Conservation (phyloP, 1,140 invertebrate species). For the Calycopis cecrops region DNA sequence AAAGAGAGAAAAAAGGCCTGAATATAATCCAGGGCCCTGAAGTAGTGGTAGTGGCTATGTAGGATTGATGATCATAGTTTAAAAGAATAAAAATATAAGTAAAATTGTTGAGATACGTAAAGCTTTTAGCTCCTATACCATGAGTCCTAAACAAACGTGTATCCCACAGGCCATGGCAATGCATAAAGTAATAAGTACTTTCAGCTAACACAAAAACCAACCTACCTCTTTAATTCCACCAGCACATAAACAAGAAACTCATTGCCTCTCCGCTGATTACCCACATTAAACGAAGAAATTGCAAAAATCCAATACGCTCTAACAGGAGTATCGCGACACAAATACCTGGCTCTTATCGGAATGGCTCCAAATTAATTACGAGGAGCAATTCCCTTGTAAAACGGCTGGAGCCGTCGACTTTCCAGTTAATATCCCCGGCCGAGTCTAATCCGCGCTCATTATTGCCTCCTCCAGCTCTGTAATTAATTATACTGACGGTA, state of each 20-base stretch:
- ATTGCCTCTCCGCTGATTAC: background rate
- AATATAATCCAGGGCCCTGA: too few species aligned
- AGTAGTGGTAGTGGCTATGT: too few species aligned
- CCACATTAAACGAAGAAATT: constrained; percentile 6
- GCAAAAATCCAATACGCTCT: constrained; percentile 1
- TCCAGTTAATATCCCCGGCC: constrained; percentile 59
- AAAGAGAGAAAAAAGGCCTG: too few species aligned
- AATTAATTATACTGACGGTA: background rate
- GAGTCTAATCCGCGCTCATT: constrained; percentile 55
- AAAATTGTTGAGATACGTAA: too few species aligned
- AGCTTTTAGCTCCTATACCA: too few species aligned
- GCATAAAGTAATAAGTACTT: too few species aligned
- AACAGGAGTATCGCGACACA: constrained; percentile 14
- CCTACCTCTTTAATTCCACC: too few species aligned
- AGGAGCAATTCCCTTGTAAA: constrained; percentile 46
- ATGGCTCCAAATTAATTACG: constrained; percentile 28
- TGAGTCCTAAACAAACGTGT: background rate
- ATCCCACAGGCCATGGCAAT: background rate
- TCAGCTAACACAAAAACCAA: too few species aligned
- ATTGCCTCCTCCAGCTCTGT: constrained; percentile 33
- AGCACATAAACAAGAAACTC: too few species aligned
- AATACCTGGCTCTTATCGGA: constrained; percentile 30
- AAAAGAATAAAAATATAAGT: too few species aligned
- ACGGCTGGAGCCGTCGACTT: constrained; percentile 41
- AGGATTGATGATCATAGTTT: too few species aligned